Evolutionary conservation across 2,113 vertebrate species (phyloP), one percentile per base, ranked within the genome.

Genomic region (Leucopsar rothschildi): DNA sequence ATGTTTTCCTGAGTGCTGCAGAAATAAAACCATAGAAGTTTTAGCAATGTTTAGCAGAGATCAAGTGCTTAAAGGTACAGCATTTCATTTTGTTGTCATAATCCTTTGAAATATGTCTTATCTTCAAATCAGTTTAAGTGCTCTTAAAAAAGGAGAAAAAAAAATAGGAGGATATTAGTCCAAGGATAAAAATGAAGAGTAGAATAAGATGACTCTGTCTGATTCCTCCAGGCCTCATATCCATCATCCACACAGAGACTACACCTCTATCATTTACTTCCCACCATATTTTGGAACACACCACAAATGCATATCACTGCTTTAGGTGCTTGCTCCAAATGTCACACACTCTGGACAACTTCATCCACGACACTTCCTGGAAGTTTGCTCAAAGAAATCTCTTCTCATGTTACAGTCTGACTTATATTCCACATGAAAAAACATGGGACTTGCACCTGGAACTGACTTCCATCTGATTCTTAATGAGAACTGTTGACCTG

Each of bases 11-110:
- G 66, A 90, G 82, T 77, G 73, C 29, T 80, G 50, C 69, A 85
- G 57, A 90, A 95, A 92, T 93, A 94, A 97, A 95, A 95, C 29
- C 56, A 66, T 47, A 72, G 49, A 73, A 85, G n/a, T 80, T 90
- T 80, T 70, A 59, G 10, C 55, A 63, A 40, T 22, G 17, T 59
- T 80, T 85, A 91, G 28, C 20, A 84, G 39, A 11, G 25, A 76
- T 50, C 18, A 72, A 91, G 27, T 55, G 24, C 21, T 90, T 80
- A 69, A 86, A 96, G 29, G 22, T 8, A 39, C 72, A 79, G 22
- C 60, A 9, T 77, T 93, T 16, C 25, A 61, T 92, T 93, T 92
- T 90, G 12, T 49, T 86, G 14, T 33, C n/a, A 79, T 84, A 77
- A 79, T 60, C 37, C 20, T 49, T 79, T 44, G 47, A 82, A 84